A percentile compares a stretch with the other conserved stretches of the same genome.
Evolutionary conservation across 1,140 invertebrate genomes (phyloP).

Genomic region (Drosophila ohnishii): DNA sequence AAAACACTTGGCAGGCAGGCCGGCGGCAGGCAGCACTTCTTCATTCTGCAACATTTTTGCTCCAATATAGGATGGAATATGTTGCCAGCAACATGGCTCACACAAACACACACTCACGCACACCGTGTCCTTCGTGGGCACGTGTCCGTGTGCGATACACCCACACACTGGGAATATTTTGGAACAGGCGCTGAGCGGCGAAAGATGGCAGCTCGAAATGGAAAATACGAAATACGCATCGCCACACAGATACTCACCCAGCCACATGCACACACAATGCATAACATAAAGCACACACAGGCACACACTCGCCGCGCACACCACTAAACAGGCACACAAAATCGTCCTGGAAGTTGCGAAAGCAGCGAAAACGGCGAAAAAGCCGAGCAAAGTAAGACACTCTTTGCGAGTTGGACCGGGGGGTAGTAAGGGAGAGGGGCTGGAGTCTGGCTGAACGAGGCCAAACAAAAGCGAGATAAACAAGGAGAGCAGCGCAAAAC

Average conservation of each 20-base stretch:
- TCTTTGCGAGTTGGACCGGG: constrained; percentile 19
- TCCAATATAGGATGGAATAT: constrained; percentile 35
- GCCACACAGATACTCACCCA: constrained; percentile 32
- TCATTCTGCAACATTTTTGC: constrained; percentile 30
- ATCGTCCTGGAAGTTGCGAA: constrained; percentile 51
- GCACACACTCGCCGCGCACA: constrained; percentile 1
- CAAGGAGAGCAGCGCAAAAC: constrained; percentile 40
- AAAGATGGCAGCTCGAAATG: constrained; percentile 17
- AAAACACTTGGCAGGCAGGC: constrained; percentile 26
- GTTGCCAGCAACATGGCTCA: constrained; percentile 58
- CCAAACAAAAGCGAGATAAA: constrained; percentile 61
- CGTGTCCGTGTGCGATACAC: constrained; percentile 63
- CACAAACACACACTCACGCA: constrained; percentile 1
- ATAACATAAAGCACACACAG: constrained; percentile 22
- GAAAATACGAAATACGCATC: constrained; percentile 47
- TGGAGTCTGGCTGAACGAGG: constrained; percentile 35
- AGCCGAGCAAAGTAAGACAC: constrained; percentile 48
- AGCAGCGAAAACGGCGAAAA: constrained; percentile 43
- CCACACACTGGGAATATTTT: constrained; percentile 69
- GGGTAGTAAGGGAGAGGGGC: not conserved
- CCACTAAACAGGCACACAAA: constrained; percentile 54
- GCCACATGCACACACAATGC: constrained; percentile 21
- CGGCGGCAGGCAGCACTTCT: constrained; percentile 1
- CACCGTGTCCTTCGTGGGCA: constrained; percentile 13
- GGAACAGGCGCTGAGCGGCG: constrained; percentile 66